Evolutionary conservation across 2,888 invertebrate genomes (phyloP).

Genomic region (Stomorhina lunata): DNA sequence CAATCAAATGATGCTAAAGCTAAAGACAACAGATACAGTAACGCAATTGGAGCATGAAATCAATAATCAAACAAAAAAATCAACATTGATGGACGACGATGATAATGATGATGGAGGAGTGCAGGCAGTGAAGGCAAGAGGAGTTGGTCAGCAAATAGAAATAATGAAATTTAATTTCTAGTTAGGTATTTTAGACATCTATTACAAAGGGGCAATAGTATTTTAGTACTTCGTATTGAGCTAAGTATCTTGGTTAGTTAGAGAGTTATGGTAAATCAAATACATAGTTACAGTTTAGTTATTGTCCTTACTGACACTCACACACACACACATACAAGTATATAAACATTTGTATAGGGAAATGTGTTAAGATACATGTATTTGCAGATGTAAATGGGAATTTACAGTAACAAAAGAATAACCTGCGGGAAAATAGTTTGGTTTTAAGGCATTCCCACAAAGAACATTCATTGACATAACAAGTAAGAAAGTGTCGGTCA

Average conservation of each 20-base stretch:
- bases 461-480: no score
- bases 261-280: not conserved
- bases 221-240: conserved; percentile 19
- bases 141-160: conserved; percentile 61
- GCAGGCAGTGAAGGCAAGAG: not conserved
- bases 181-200: conserved; percentile 31
- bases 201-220: not conserved
- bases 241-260: conserved; percentile 21
- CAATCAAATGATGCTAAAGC: conserved; percentile 21
- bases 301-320: not conserved
- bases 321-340: not conserved
- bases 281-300: conserved; percentile 31
- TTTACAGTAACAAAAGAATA: no score
- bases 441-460: no score
- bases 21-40: not conserved
- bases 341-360: conserved; percentile 7
- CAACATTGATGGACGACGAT: conserved; percentile 30
- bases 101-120: no score
- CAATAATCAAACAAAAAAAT: conserved; percentile 58
- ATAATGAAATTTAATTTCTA: conserved; percentile 64
- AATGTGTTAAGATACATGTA: not conserved
- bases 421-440: no score
- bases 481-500: no score
- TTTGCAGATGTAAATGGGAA: no score
- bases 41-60: not conserved